Evolutionary conservation across 2,113 vertebrate species (phyloP), one percentile per base, ranked within the genome.

Genomic region (Brachypteracias leptosomus): DNA sequence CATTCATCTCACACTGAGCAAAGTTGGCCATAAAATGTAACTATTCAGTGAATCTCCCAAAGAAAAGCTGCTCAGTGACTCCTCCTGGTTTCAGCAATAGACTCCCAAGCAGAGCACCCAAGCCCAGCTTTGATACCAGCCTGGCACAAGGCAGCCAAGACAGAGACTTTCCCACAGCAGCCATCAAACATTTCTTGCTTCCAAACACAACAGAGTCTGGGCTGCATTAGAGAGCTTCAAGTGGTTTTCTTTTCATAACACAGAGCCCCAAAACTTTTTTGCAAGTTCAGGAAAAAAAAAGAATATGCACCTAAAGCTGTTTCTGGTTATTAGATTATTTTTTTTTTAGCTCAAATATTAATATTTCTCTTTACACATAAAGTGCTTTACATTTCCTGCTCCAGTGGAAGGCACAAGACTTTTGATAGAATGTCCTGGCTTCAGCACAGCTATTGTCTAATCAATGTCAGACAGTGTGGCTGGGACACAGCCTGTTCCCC

Each of bases 91-190:
- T 7, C 38, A 9, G 54, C 52, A 42, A 25, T 5, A 61, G 35
- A 33, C 38, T 28, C 62, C 57, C 57, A 22, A 55, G 76, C 33
- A 55, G 33, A 90, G 78, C 40, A 26, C 55, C 8, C 54, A 22
- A 54, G 76, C 16, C 73, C 63, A 85, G 59, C 78, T 63, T 21
- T 51, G 38, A 80, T 10, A 62, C 21, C 63, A 54, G 49, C 6
- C 52, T 61, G 54, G 88, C 79, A 52, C 15, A 21, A 58, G 83
- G 61, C 85, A 83, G 51, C 52, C 66, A 47, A 63, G 80, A 71
- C 91, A 79, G 72, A 89, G 85, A 52, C 78, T 76, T 93, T 84
- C 85, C 95, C 82, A 77, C 68, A 93, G 85, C 68, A 87, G 77
- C 1, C 3, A 77, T 31, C 74, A 90, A 92, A 70, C 70, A 33